Base-by-base conservation (phyloP, 2,797 vertebrate genomes). In the Sebastes elongatus region DNA sequence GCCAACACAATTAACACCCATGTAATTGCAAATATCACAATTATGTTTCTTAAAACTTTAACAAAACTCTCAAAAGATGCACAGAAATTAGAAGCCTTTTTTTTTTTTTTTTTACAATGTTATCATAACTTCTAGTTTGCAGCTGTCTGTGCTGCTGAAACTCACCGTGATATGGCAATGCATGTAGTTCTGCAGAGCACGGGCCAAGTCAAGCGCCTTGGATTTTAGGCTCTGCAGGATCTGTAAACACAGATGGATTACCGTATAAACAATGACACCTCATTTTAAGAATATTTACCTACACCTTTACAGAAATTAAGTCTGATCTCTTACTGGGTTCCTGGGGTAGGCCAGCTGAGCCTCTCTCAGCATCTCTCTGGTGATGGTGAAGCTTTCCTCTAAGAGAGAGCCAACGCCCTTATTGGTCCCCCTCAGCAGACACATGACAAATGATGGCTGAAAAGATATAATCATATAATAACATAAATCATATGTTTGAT, bases 91-190 rank as follows among this genome's bases (percentile, higher is more conserved):
- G 32, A 49, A 64, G 13, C 6, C 11, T 69, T 30, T 10, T 13
- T 22, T 46, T 46, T 46, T 46, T 42, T 2, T 14, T 0, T 59
- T 2, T 28, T 5, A 22, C 6, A 13, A 6, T 10, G 11, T 23
- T 20, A 38, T 6, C 3, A 10, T 20, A 52, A 23, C 4, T 27
- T 10, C 4, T 59, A 10, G 32, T 30, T 66, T 60, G 14, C 32
- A 23, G 25, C 5, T 25, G 10, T 6, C 9, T 57, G 2, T 61
- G 22, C 65, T 59, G 28, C 20, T 71, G 28, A 87, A 78, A 89
- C 96, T 94, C 94, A 99, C 98, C 87, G 74, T 92, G 87, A 96
- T 95, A 85, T 92, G 96, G 65, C 88, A 92, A 28, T 92, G 76
- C 59, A 97, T 78, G 87, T 95, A 95, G 20, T 62, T 93, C 93